These are phyloP conservation scores for Limnephilus auricula DNA, from an alignment of 2,888 invertebrate species.

Conservation along the genomic window DNA sequence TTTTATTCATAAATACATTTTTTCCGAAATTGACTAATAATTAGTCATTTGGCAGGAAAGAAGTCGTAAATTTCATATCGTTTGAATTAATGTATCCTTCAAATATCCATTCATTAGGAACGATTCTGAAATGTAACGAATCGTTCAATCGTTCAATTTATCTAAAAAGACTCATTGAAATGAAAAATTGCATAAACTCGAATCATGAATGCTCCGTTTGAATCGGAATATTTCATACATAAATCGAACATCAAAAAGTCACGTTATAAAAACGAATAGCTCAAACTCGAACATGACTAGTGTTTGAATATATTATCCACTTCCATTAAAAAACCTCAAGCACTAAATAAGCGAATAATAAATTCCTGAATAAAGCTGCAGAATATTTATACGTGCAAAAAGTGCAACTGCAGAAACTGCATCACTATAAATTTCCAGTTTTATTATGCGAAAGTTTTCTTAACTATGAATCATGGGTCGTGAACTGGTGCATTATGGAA, in stretches of 20 bases:
- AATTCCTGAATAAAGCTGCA: conserved; percentile 9
- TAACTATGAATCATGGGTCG: conserved; percentile 2
- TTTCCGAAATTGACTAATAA: no score
- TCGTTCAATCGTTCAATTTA: no score
- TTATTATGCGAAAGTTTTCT: conserved; percentile 29
- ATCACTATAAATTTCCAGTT: conserved; percentile 20
- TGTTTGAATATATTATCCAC: background rate
- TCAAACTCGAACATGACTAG: background rate
- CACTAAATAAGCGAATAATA: background rate
- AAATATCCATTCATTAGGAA: no score
- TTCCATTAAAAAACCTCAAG: background rate
- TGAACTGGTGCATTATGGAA: conserved; percentile 10
- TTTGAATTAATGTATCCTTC: no score
- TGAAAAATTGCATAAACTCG: no score
- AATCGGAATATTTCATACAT: background rate
- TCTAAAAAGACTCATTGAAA: no score
- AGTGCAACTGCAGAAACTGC: conserved; percentile 30
- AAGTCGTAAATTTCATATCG: no score
- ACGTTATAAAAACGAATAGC: background rate
- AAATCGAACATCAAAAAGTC: background rate
- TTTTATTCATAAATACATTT: no score
- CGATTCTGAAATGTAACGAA: no score
- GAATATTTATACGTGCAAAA: background rate
- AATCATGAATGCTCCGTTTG: background rate
- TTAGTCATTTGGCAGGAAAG: no score